Percentiles rank a stretch among this genome's conserved stretches.
phyloP scores from a whole-genome alignment of 2,113 vertebrate genomes.

The Barnardius zonarius region DNA sequence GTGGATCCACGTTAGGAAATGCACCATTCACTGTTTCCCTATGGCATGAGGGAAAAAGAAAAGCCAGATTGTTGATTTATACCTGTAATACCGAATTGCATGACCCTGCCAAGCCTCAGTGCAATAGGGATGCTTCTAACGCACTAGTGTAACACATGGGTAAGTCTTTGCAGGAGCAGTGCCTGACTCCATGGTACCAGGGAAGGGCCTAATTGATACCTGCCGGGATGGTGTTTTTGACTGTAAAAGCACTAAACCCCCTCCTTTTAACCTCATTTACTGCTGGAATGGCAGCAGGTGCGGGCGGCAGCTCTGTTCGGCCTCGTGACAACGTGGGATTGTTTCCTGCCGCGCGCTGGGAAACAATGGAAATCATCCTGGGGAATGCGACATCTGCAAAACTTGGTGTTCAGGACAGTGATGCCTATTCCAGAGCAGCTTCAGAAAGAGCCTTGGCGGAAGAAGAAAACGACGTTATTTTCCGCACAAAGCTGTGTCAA shows the following conservation, averaged over 20 bases:
- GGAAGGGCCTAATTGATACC: background rate
- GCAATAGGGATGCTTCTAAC: background rate
- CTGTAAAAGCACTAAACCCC: background rate
- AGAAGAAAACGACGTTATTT: background rate
- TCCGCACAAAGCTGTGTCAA: background rate
- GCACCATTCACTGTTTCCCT: background rate
- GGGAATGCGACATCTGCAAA: background rate
- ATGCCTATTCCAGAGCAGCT: background rate
- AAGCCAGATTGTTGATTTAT: background rate
- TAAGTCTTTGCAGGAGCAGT: background rate
- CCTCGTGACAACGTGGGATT: background rate
- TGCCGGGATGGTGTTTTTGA: background rate
- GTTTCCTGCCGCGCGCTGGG: background rate
- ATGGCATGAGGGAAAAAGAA: background rate
- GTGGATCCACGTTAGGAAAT: background rate
- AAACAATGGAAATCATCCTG: background rate
- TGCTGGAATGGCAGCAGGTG: background rate
- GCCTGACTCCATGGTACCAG: background rate
- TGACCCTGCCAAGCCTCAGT: accelerated
- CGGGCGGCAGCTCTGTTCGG: accelerated
- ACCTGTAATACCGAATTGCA: background rate
- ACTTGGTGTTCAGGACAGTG: background rate
- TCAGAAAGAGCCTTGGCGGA: background rate
- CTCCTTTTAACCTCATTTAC: background rate
- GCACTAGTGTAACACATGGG: accelerated